Percentiles rank a stretch among this genome's conserved stretches.
phyloP scores from a whole-genome alignment of 1,140 invertebrate species.

The Rhynchophorus ferrugineus region DNA sequence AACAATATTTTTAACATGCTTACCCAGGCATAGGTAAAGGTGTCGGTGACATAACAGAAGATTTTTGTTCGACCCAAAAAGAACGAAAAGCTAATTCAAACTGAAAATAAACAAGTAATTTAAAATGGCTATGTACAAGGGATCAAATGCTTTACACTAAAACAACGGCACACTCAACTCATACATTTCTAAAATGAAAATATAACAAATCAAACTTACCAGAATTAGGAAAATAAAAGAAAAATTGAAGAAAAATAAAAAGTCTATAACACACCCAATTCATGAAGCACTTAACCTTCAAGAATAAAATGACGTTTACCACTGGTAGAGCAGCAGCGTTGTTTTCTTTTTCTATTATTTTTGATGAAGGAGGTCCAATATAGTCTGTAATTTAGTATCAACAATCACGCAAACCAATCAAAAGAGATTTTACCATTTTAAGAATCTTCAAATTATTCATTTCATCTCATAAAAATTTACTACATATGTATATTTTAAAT shows the following conservation, averaged over 20 bases:
- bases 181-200: not conserved
- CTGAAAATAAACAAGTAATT: slow-evolving; percentile 20
- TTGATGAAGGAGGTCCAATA: not conserved
- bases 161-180: not conserved
- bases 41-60: slow-evolving; percentile 37
- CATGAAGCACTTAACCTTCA: slow-evolving; percentile 1
- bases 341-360: not conserved
- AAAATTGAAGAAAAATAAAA: slow-evolving; percentile 2
- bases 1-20: slow-evolving; percentile 28
- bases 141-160: not conserved
- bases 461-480: too few relatives aligned
- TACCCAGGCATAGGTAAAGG: slow-evolving; percentile 40
- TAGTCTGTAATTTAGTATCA: too few relatives aligned
- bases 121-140: not conserved
- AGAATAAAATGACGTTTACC: not conserved
- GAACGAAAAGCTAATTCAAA: slow-evolving; percentile 12
- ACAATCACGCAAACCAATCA: too few relatives aligned
- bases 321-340: not conserved
- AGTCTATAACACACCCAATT: slow-evolving; percentile 10
- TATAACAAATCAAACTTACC: not conserved
- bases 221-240: not conserved
- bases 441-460: too few relatives aligned
- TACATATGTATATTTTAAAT: too few relatives aligned
- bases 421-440: slow-evolving; percentile 4
- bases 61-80: slow-evolving; percentile 16